phyloP scores from a whole-genome alignment of 2,797 vertebrate genomes.

The Sus cebifrons region DNA sequence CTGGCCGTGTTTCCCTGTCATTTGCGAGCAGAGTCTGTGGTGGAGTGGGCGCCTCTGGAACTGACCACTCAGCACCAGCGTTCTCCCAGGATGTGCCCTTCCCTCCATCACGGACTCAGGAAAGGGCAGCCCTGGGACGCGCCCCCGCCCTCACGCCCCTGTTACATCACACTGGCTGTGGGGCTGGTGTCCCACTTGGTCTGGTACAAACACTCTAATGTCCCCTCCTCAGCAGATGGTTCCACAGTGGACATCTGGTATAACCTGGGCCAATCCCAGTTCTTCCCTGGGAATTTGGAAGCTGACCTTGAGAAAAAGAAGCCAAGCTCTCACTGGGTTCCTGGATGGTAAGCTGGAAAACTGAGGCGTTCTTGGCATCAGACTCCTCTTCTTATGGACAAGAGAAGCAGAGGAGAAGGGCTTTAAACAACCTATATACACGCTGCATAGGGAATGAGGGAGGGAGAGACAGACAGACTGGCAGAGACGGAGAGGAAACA shows the following conservation, averaged over 20 bases:
- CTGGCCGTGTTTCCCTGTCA: neutral
- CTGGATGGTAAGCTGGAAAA: neutral
- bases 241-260: neutral
- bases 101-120: neutral
- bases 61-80: neutral
- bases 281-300: neutral
- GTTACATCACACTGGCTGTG: accelerated
- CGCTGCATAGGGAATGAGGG: accelerated
- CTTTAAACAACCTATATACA: neutral
- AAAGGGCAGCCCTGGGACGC: accelerated
- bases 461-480: neutral
- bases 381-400: neutral
- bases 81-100: neutral
- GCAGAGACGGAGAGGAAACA: neutral
- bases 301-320: neutral
- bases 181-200: accelerated
- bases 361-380: neutral
- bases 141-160: no score
- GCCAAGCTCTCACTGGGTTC: neutral
- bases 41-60: neutral
- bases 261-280: neutral
- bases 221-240: neutral
- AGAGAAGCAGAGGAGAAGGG: neutral
- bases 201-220: no score
- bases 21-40: neutral